Percentiles rank a stretch among this genome's conserved stretches.
Evolutionary conservation across 2,888 invertebrate genomes (phyloP).

Genomic region (Mayetiola destructor): DNA sequence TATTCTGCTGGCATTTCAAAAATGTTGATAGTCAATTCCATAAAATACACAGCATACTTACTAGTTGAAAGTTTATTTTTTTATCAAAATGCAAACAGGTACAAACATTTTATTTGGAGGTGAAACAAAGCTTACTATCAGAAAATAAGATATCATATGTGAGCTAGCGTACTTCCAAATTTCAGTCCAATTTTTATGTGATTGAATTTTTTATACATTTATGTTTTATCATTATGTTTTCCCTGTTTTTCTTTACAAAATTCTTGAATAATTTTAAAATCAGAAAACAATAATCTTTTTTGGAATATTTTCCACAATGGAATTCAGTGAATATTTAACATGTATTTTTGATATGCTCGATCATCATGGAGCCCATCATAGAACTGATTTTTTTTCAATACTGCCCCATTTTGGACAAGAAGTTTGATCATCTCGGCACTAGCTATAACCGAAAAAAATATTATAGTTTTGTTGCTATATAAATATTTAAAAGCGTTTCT

Average conservation of each 20-base stretch:
- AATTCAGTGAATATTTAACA: background rate
- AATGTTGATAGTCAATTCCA: too few relatives aligned
- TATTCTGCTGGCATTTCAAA: too few relatives aligned
- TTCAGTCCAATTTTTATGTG: too few relatives aligned
- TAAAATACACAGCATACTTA: too few relatives aligned
- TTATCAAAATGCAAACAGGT: background rate
- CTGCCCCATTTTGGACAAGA: background rate
- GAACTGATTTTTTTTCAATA: background rate
- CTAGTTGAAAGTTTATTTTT: background rate
- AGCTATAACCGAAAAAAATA: too few relatives aligned
- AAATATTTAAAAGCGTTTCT: background rate
- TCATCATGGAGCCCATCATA: too few relatives aligned
- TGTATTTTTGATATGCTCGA: background rate
- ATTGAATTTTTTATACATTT: too few relatives aligned
- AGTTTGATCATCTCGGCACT: background rate
- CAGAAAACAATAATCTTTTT: background rate
- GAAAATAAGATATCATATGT: background rate
- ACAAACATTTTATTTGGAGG: background rate
- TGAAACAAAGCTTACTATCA: too few relatives aligned
- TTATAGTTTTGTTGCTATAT: background rate
- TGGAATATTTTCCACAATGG: background rate
- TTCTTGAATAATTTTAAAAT: too few relatives aligned
- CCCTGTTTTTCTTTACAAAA: background rate
- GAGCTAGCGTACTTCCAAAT: background rate
- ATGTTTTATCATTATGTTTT: background rate